phyloP scores from a whole-genome alignment of 2,888 invertebrate genomes.

The Antitype chi region DNA sequence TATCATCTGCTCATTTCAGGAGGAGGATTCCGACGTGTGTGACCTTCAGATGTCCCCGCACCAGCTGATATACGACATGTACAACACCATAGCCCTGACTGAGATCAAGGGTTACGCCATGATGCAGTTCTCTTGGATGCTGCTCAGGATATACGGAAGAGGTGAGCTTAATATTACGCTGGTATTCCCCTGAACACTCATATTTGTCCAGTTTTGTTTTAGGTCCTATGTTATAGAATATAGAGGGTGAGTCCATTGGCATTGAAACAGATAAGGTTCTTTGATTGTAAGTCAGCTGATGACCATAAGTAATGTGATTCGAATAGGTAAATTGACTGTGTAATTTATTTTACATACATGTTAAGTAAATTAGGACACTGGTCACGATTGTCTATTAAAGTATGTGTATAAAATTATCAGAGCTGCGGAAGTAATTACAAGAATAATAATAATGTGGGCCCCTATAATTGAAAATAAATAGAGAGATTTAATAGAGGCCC shows the following conservation, averaged over 20 bases:
- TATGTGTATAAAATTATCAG: not conserved
- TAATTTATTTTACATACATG: not conserved
- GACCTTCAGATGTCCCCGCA: conserved; percentile 94
- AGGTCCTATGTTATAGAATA: not conserved
- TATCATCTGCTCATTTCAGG: conserved; percentile 85
- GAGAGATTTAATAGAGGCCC: no score
- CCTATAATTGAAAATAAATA: conserved; percentile 17
- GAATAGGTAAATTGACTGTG: conserved; percentile 6
- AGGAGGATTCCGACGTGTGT: conserved; percentile 92
- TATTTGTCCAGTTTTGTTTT: not conserved
- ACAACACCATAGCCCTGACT: conserved; percentile 94
- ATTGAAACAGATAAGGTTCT: not conserved
- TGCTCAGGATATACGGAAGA: conserved; percentile 94
- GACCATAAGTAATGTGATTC: conserved; percentile 11
- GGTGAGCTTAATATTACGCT: conserved; percentile 85
- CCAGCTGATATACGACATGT: conserved; percentile 95
- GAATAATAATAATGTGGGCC: conserved; percentile 13
- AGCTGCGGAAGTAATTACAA: conserved; percentile 21
- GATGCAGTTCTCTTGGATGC: conserved; percentile 97
- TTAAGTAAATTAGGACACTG: not conserved
- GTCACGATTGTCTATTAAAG: not conserved
- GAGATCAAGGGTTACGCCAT: conserved; percentile 97
- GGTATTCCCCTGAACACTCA: no score
- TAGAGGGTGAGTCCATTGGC: not conserved
- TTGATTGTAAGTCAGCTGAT: conserved; percentile 2